Base-by-base conservation (phyloP, 30 jellyfish, hydroid and myxozoan species). In the Haliclystus octoradiatus region DNA sequence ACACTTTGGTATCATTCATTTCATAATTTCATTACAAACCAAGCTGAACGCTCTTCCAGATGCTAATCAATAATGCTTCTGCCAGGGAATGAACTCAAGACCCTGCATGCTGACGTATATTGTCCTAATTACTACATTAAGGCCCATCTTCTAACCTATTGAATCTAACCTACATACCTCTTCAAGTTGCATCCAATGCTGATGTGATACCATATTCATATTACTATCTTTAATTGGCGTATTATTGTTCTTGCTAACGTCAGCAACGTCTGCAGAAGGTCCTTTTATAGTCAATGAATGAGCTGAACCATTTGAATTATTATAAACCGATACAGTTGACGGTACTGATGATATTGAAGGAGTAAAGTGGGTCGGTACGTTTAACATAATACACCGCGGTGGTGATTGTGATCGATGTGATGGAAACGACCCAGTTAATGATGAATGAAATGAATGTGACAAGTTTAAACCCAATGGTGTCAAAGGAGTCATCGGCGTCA, bases 121-220 rank as follows among this genome's bases (percentile, higher is more conserved):
- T n/a, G n/a, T n/a, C n/a, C n/a, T n/a, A n/a, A n/a, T n/a, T n/a
- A n/a, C n/a, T n/a, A n/a, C n/a, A n/a, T n/a, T n/a, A n/a, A n/a
- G n/a, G n/a, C n/a, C n/a, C n/a, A n/a, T n/a, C n/a, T n/a, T n/a
- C n/a, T n/a, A n/a, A n/a, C n/a, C n/a, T n/a, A n/a, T n/a, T n/a
- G n/a, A n/a, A n/a, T n/a, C n/a, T n/a, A n/a, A n/a, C n/a, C n/a
- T n/a, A n/a, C n/a, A 2, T 28, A 84, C 95, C 93, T 84, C 95
- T 67, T 84, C 95, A 1, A 84, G 89, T 32, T 84, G 95, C 31
- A 77, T 72, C 95, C 95, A 84, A 68, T 77, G 87, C 26, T 78
- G 88, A n/a, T 51, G 77, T 47, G 72, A 61, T 73, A 78, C 26
- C 23, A 73, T 66, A 65, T 74, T 78, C 13, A 71, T 40, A 5